Conservation (phyloP, 2,113 vertebrate genomes). For the Cnemophilus loriae region DNA sequence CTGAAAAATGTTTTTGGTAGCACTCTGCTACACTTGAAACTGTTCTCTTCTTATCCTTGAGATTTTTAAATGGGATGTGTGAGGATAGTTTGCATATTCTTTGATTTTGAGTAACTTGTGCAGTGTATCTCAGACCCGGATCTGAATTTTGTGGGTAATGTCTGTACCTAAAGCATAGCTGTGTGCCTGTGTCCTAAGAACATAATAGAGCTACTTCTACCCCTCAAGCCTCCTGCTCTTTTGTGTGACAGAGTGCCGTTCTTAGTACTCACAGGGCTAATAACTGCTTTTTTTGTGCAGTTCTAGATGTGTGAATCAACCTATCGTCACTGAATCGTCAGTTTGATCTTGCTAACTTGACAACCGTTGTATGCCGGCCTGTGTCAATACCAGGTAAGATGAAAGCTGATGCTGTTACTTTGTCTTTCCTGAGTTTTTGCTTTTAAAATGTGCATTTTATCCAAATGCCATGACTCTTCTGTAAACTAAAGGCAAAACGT, state of each 20-base stretch:
- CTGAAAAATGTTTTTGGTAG: neutral
- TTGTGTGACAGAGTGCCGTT: neutral
- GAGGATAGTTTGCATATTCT: neutral
- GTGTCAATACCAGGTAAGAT: conserved; percentile 19
- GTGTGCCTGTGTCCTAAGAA: neutral
- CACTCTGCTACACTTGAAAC: neutral
- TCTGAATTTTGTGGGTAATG: neutral
- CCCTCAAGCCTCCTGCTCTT: neutral
- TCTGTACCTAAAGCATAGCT: neutral
- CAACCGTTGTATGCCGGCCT: neutral
- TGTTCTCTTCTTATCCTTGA: neutral
- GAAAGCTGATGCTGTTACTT: neutral
- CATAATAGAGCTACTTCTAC: neutral
- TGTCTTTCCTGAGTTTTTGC: neutral
- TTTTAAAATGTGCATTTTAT: neutral
- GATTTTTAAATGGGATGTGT: neutral
- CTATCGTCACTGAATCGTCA: neutral
- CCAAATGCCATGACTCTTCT: neutral
- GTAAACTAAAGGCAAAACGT: neutral
- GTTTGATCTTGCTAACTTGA: neutral
- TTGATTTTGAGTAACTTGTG: neutral
- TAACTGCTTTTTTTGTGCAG: neutral
- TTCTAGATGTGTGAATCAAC: conserved; percentile 5
- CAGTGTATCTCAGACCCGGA: neutral
- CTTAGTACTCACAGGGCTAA: neutral